phyloP scores from a whole-genome alignment of 2,113 vertebrate species.

The Chlamydotis undulata region DNA sequence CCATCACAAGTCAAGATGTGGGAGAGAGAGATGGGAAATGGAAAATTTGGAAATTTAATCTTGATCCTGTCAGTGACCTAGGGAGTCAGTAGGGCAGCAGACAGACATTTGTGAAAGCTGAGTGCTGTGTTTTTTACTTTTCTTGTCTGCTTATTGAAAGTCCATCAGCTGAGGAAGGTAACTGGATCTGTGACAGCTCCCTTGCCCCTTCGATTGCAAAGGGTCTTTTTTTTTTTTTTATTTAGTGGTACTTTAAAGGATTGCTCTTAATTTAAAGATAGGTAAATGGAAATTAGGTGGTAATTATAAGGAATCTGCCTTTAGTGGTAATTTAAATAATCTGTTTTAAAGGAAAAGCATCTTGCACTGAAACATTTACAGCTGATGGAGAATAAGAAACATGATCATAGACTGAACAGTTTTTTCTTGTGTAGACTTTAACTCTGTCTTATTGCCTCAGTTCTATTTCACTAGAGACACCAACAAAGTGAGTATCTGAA shows the following conservation, averaged over 20 bases:
- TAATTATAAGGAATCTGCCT: background rate
- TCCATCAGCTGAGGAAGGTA: background rate
- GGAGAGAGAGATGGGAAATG: background rate
- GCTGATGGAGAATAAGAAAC: background rate
- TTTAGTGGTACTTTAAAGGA: background rate
- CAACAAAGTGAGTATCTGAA: background rate
- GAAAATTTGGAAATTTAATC: background rate
- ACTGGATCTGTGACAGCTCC: accelerated
- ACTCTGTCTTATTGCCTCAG: background rate
- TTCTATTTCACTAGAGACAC: background rate
- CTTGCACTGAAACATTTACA: background rate
- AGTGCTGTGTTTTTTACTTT: background rate
- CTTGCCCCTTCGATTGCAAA: background rate
- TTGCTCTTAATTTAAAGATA: background rate
- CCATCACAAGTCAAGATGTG: background rate
- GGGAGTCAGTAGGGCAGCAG: background rate
- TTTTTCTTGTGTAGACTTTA: background rate
- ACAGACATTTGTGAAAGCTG: background rate
- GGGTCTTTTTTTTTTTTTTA: background rate
- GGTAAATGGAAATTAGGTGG: background rate
- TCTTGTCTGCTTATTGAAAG: background rate
- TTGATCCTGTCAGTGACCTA: background rate
- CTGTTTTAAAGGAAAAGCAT: background rate
- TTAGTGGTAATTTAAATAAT: background rate
- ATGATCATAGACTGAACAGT: background rate